phyloP scores from a whole-genome alignment of 2,888 invertebrate species.

The Ptycholaimellus sp. region DNA sequence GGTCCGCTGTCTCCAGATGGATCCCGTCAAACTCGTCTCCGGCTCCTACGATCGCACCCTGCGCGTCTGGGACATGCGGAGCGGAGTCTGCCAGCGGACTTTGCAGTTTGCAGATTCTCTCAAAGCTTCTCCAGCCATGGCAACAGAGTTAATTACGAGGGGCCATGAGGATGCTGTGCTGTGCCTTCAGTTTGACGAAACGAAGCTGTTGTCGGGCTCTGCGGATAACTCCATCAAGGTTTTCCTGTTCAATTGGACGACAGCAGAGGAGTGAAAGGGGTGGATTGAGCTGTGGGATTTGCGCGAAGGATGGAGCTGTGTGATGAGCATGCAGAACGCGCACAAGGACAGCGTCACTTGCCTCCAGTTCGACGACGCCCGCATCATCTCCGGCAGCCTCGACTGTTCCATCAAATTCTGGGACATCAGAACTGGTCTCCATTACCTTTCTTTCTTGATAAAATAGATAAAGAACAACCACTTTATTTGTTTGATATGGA shows the following conservation, averaged over 20 bases:
- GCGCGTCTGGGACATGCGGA: conserved; percentile 31
- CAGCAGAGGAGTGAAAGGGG: background rate
- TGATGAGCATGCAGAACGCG: conserved; percentile 28
- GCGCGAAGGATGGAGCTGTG: conserved; percentile 26
- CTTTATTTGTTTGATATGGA: no score
- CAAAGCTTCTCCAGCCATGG: background rate
- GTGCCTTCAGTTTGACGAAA: conserved; percentile 29
- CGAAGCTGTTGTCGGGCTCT: conserved; percentile 30
- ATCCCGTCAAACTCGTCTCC: conserved; percentile 30
- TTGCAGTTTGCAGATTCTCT: conserved; percentile 19
- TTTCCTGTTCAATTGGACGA: background rate
- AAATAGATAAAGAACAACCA: no score
- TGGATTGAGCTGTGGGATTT: conserved; percentile 29
- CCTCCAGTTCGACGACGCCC: conserved; percentile 29
- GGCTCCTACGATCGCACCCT: conserved; percentile 33
- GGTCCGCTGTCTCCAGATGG: conserved; percentile 29
- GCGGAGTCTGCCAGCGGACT: conserved; percentile 29
- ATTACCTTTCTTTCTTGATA: no score
- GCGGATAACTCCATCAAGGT: conserved; percentile 32
- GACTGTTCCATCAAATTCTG: conserved; percentile 34
- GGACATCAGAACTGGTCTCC: conserved; percentile 29
- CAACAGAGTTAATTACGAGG: conserved; percentile 11
- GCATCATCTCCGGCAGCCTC: conserved; percentile 33
- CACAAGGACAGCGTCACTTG: conserved; percentile 34
- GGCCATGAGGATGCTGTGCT: conserved; percentile 33